These are phyloP conservation scores for Caenorhabditis sp. DNA, from an alignment of 2,888 invertebrate genomes.

Conservation along the genomic window DNA sequence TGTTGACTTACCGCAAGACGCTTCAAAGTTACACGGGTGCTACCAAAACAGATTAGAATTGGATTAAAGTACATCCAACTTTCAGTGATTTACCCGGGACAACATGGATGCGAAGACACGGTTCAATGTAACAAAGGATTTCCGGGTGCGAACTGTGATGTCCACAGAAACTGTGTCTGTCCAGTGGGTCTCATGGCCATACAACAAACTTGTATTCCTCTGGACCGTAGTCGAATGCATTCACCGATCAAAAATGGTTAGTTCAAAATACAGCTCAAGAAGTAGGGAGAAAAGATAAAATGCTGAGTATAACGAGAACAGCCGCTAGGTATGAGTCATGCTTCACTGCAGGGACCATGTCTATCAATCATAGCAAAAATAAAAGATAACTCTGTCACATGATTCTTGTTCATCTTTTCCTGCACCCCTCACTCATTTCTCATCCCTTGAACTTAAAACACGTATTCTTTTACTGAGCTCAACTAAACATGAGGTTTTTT, in stretches of 20 bases:
- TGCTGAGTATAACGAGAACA: slow-evolving; percentile 10
- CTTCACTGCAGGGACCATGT: slow-evolving; percentile 25
- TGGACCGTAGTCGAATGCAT: slow-evolving; percentile 3
- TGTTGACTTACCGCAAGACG: slow-evolving; percentile 31
- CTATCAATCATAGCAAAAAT: slow-evolving; percentile 49
- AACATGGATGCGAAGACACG: slow-evolving; percentile 74
- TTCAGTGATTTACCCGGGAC: slow-evolving; percentile 76
- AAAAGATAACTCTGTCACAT: slow-evolving; percentile 50
- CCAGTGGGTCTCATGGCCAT: slow-evolving; percentile 71
- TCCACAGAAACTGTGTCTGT: slow-evolving; percentile 70
- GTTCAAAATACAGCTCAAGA: background rate
- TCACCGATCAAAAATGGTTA: slow-evolving; percentile 30
- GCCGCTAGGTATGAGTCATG: slow-evolving; percentile 43
- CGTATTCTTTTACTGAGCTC: background rate
- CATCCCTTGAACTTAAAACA: too few relatives aligned
- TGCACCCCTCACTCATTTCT: slow-evolving; percentile 19
- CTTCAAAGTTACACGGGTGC: background rate
- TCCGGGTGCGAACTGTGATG: slow-evolving; percentile 73
- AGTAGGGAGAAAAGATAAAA: background rate
- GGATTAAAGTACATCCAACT: too few relatives aligned
- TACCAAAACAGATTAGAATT: too few relatives aligned
- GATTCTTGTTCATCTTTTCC: slow-evolving; percentile 40
- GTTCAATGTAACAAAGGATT: slow-evolving; percentile 74
- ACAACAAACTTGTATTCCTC: slow-evolving; percentile 68
- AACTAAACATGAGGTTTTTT: slow-evolving; percentile 24